Conservation (phyloP, 2,113 vertebrate genomes). For the Chaetops frenatus region DNA sequence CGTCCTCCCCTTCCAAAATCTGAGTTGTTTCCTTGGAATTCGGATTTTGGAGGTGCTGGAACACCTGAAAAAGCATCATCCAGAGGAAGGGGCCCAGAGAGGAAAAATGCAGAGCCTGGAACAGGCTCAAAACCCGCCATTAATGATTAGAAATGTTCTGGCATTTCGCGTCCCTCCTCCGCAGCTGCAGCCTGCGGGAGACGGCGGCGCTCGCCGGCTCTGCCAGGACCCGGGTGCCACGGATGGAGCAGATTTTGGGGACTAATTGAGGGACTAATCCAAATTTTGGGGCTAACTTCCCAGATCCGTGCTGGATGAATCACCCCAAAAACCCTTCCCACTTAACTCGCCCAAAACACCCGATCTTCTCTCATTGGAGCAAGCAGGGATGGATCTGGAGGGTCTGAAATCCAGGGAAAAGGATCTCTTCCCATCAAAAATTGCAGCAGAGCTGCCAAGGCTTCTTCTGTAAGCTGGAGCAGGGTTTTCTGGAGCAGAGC, state of each 20-base stretch:
- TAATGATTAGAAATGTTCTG: constrained; percentile 52
- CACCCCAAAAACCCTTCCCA: neutral
- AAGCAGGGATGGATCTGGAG: neutral
- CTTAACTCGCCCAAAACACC: neutral
- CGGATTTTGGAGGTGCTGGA: neutral
- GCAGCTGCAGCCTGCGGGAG: constrained; percentile 9
- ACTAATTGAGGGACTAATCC: neutral
- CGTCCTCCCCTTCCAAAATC: neutral
- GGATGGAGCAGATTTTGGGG: neutral
- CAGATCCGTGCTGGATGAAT: neutral
- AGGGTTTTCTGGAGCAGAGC: neutral
- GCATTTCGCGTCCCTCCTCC: constrained; percentile 35
- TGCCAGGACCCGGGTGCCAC: neutral
- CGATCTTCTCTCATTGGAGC: accelerated
- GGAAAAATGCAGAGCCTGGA: neutral
- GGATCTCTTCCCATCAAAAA: neutral
- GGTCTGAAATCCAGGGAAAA: neutral
- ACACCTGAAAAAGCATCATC: neutral
- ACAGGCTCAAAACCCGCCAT: neutral
- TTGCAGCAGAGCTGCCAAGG: neutral
- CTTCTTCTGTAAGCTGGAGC: neutral
- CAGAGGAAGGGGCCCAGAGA: neutral
- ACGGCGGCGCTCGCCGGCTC: neutral
- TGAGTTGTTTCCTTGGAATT: neutral
- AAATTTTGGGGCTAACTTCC: neutral